Percentiles rank a stretch among this genome's conserved stretches.
Conservation (phyloP, 2,888 invertebrate genomes). For the Standfussiana lucernea region DNA sequence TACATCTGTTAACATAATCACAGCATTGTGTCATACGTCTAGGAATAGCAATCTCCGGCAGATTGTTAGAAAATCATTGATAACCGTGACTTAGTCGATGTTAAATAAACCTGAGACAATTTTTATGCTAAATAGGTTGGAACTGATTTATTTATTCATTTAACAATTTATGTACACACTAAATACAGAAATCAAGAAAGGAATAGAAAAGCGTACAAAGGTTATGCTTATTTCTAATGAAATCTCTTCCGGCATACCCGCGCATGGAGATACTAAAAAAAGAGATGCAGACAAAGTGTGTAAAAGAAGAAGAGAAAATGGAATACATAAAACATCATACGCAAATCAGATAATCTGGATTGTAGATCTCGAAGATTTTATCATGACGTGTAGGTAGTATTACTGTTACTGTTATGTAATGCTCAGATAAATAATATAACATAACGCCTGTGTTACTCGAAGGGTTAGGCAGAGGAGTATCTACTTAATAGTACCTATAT, state of each 20-base stretch:
- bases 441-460: neutral
- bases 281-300: too few species aligned
- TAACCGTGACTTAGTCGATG: conserved; percentile 3
- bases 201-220: too few species aligned
- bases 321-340: too few species aligned
- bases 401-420: conserved; percentile 20
- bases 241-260: too few species aligned
- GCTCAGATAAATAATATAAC: neutral
- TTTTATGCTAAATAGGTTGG: conserved; percentile 14
- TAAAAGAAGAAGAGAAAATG: too few species aligned
- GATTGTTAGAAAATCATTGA: conserved; percentile 11
- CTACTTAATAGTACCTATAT: neutral
- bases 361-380: conserved; percentile 8
- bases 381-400: neutral
- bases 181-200: too few species aligned
- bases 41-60: neutral
- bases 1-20: conserved; percentile 19
- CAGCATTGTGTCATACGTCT: neutral
- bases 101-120: neutral
- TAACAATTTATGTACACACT: too few species aligned
- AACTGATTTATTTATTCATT: too few species aligned
- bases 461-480: neutral
- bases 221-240: too few species aligned
- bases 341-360: too few species aligned
- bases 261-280: too few species aligned